Percentiles rank a stretch among this genome's conserved stretches.
Conservation (phyloP, 2,888 invertebrate genomes). For the Mystacides longicornis region DNA sequence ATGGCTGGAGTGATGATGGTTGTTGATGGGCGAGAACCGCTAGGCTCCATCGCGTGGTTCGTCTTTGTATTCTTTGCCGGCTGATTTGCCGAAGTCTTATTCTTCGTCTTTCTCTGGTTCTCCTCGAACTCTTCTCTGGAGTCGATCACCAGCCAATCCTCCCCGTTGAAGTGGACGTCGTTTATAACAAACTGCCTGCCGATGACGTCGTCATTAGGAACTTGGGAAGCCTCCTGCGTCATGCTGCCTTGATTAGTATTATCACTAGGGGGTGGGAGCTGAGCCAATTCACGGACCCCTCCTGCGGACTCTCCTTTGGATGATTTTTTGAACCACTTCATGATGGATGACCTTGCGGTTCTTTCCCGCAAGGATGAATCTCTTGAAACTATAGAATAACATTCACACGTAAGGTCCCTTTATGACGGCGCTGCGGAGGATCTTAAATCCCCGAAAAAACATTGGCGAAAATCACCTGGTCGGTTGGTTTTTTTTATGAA, state of each 20-base stretch:
- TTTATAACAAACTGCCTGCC: slow-evolving; percentile 6
- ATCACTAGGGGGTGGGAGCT: slow-evolving; percentile 6
- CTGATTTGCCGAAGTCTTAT: background rate
- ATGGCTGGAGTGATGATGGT: background rate
- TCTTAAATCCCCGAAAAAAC: background rate
- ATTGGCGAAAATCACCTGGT: background rate
- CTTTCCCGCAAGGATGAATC: slow-evolving; percentile 54
- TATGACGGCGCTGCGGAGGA: background rate
- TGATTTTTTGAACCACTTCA: slow-evolving; percentile 61
- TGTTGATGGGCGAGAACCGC: background rate
- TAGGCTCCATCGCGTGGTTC: background rate
- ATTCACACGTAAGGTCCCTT: slow-evolving; percentile 35
- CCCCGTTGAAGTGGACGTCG: slow-evolving; percentile 12
- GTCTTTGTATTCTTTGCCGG: background rate
- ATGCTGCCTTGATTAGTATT: too few species aligned
- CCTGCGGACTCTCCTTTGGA: slow-evolving; percentile 46
- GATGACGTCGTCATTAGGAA: background rate
- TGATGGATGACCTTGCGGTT: slow-evolving; percentile 53
- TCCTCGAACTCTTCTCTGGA: background rate
- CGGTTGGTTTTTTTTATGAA: too few species aligned
- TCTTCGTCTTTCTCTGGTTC: background rate
- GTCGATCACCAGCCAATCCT: slow-evolving; percentile 21
- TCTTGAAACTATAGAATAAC: slow-evolving; percentile 54
- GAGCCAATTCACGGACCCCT: slow-evolving; percentile 33
- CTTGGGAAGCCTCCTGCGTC: too few species aligned